These are phyloP conservation scores for Numenius phaeopus DNA, from an alignment of 2,797 vertebrate genomes.

Conservation along the genomic window DNA sequence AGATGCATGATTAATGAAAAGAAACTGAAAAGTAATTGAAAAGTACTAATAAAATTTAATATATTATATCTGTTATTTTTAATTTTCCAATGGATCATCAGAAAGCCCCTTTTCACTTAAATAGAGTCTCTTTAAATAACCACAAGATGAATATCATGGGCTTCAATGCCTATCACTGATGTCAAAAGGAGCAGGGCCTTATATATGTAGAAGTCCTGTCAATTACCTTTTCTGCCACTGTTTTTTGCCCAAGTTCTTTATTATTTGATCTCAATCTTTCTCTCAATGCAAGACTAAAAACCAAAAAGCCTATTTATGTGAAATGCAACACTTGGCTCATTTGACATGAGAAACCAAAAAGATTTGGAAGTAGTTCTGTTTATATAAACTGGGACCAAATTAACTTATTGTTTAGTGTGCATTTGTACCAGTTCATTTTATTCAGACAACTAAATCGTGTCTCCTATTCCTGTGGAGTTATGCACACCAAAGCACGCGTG, in stretches of 20 bases:
- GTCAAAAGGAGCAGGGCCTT: not conserved
- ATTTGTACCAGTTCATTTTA: not conserved
- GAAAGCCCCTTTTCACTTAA: not conserved
- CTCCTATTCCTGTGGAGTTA: not conserved
- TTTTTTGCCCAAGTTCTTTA: not conserved
- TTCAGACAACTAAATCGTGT: not conserved
- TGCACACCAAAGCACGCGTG: not conserved
- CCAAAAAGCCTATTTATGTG: not conserved
- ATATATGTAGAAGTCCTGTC: not conserved
- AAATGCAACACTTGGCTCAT: not conserved
- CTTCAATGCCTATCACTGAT: not conserved
- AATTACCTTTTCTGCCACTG: not conserved
- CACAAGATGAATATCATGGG: constrained; percentile 10
- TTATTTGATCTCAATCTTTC: not conserved
- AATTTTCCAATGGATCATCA: constrained; percentile 19
- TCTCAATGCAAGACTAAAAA: not conserved
- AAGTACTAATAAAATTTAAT: constrained; percentile 56
- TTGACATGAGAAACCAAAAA: not conserved
- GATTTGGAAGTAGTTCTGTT: not conserved
- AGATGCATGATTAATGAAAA: constrained; percentile 63
- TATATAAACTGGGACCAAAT: not conserved
- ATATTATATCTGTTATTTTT: constrained; percentile 58
- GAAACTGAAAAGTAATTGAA: constrained; percentile 58
- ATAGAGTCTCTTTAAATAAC: not conserved
- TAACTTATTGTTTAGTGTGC: not conserved